A percentile compares a stretch with the other conserved stretches of the same genome.
These are phyloP conservation scores for Latrodectus hesperus DNA, from an alignment of 2,888 invertebrate species.

Conservation along the genomic window DNA sequence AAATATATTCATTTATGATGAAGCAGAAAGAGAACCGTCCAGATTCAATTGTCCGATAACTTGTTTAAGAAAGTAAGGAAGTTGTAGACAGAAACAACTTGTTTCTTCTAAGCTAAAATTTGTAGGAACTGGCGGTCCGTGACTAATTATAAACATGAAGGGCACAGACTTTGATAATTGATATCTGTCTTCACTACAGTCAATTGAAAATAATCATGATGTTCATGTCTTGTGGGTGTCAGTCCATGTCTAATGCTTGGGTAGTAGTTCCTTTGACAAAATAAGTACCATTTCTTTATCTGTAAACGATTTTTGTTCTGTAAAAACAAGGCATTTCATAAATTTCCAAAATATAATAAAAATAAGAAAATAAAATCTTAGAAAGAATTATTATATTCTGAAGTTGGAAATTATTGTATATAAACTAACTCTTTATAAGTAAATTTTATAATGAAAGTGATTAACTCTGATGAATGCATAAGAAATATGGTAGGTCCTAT, in stretches of 20 bases:
- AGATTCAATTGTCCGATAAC: background rate
- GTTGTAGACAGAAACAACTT: background rate
- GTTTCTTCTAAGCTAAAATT: slow-evolving; percentile 1
- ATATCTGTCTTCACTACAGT: background rate
- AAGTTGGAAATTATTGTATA: too few species aligned
- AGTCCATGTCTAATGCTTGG: slow-evolving; percentile 31
- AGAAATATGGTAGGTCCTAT: too few species aligned
- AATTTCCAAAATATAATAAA: too few species aligned
- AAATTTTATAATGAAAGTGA: too few species aligned
- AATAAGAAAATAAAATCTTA: too few species aligned
- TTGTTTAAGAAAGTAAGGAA: background rate
- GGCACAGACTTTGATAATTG: slow-evolving; percentile 24
- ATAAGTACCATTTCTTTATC: background rate
- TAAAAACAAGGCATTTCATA: too few species aligned
- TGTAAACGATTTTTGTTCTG: too few species aligned
- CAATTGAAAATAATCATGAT: slow-evolving; percentile 21
- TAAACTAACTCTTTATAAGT: too few species aligned
- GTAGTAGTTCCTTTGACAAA: slow-evolving; percentile 3
- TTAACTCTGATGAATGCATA: too few species aligned
- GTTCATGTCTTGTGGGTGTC: slow-evolving; percentile 13
- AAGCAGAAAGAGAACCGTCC: too few species aligned
- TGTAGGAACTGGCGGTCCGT: slow-evolving; percentile 27
- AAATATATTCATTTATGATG: too few species aligned
- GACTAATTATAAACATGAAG: slow-evolving; percentile 30
- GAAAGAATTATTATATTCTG: too few species aligned